A percentile compares a stretch with the other conserved stretches of the same genome.
Conservation (phyloP, 1,140 invertebrate species). For the Drosophila arawakana region DNA sequence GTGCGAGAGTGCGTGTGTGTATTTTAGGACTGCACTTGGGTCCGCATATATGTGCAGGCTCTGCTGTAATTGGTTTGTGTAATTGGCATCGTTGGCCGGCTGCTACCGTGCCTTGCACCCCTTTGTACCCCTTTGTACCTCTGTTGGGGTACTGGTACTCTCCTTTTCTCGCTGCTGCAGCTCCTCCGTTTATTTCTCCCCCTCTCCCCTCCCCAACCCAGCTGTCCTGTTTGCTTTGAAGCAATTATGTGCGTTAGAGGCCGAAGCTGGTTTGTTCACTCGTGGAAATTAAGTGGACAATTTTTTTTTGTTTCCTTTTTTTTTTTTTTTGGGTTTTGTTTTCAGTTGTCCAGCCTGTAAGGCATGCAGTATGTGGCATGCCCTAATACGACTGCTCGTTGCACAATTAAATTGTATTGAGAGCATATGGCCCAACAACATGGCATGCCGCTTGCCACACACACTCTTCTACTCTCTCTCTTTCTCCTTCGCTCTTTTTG, state of each 20-base stretch:
- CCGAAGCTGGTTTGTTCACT: constrained; percentile 54
- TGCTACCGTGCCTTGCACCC: constrained; percentile 48
- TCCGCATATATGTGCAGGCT: constrained; percentile 53
- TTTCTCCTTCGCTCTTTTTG: background rate
- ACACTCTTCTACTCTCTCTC: background rate
- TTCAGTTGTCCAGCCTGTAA: background rate
- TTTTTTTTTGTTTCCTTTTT: constrained; percentile 19
- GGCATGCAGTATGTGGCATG: background rate
- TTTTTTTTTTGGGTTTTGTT: background rate
- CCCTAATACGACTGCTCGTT: background rate
- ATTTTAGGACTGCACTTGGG: constrained; percentile 37
- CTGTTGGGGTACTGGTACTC: too few relatives aligned
- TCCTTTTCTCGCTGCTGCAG: background rate
- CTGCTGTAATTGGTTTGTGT: constrained; percentile 80
- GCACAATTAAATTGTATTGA: constrained; percentile 45
- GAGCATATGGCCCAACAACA: constrained; percentile 41
- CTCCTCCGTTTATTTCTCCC: background rate
- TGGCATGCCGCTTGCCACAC: constrained; percentile 37
- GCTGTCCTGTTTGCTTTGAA: constrained; percentile 38
- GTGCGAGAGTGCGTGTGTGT: constrained; percentile 18
- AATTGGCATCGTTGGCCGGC: constrained; percentile 76
- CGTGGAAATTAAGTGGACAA: constrained; percentile 78
- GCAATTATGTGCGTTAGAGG: constrained; percentile 80
- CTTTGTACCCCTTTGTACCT: too few relatives aligned
- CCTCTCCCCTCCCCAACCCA: too few relatives aligned